A percentile compares a stretch with the other conserved stretches of the same genome.
Conservation (phyloP, 1,140 invertebrate species). For the Bursaphelenchus mucronatus region DNA sequence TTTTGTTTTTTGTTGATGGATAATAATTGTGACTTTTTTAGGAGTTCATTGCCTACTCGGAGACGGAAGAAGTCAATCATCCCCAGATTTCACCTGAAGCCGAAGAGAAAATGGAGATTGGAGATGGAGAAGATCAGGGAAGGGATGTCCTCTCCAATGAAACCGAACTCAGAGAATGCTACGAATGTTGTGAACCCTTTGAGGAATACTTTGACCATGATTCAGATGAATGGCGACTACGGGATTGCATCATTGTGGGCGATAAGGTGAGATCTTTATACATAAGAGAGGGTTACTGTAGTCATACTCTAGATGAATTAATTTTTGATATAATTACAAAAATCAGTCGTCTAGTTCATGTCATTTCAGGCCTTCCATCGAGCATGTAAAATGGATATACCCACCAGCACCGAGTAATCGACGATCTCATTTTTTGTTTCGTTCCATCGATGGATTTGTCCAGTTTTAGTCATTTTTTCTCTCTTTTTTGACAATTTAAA, state of each 20-base stretch:
- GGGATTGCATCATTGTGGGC: slow-evolving; percentile 35
- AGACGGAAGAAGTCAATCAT: slow-evolving; percentile 38
- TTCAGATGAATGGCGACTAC: slow-evolving; percentile 49
- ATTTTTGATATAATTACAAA: too few relatives aligned
- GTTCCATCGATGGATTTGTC: too few relatives aligned
- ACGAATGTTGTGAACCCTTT: slow-evolving; percentile 55
- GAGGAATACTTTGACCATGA: slow-evolving; percentile 57
- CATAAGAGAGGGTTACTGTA: too few relatives aligned
- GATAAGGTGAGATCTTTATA: slow-evolving; percentile 29
- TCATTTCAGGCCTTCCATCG: too few relatives aligned
- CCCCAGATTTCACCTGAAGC: slow-evolving; percentile 7
- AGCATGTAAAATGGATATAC: too few relatives aligned
- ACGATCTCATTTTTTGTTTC: too few relatives aligned
- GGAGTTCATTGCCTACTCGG: slow-evolving; percentile 43
- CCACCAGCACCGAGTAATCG: too few relatives aligned
- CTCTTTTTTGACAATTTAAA: too few relatives aligned
- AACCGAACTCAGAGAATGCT: slow-evolving; percentile 42
- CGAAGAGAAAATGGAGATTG: background rate
- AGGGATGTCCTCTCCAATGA: slow-evolving; percentile 17
- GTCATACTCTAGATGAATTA: too few relatives aligned
- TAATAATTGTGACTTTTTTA: slow-evolving; percentile 25
- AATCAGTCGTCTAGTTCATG: too few relatives aligned
- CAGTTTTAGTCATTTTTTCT: too few relatives aligned
- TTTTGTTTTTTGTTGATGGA: slow-evolving; percentile 2
- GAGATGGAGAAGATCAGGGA: background rate